These are phyloP conservation scores for Lasioglossum vierecki DNA, from an alignment of 2,888 invertebrate species.

Conservation along the genomic window DNA sequence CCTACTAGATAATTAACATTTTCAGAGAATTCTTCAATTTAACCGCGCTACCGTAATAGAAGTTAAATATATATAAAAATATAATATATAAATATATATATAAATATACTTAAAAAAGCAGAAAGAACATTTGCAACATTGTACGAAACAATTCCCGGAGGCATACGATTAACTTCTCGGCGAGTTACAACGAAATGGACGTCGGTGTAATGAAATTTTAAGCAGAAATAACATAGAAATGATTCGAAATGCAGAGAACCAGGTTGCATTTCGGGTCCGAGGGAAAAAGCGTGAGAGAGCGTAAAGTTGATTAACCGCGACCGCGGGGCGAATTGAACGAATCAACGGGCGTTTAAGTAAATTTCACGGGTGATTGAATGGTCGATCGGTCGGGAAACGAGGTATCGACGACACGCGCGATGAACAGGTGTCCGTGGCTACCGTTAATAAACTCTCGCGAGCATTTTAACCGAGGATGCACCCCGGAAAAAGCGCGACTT, in stretches of 20 bases:
- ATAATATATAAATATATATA: too few species aligned
- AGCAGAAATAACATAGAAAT: neutral
- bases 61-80: neutral
- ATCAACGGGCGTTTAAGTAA: constrained; percentile 6
- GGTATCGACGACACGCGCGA: constrained; percentile 15
- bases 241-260: neutral
- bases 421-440: neutral
- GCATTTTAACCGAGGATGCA: neutral
- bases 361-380: constrained; percentile 15
- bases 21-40: too few species aligned
- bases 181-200: neutral
- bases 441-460: constrained; percentile 18
- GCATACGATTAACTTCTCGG: neutral
- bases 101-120: neutral
- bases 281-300: neutral
- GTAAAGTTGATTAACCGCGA: neutral
- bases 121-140: neutral
- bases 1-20: too few species aligned
- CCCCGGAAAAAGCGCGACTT: neutral
- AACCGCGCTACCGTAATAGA: neutral
- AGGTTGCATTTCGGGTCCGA: neutral
- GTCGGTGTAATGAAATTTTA: neutral
- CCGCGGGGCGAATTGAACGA: neutral
- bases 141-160: neutral
- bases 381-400: constrained; percentile 16